Conservation (phyloP, 1,140 invertebrate species). For the Fopius arisanus region DNA sequence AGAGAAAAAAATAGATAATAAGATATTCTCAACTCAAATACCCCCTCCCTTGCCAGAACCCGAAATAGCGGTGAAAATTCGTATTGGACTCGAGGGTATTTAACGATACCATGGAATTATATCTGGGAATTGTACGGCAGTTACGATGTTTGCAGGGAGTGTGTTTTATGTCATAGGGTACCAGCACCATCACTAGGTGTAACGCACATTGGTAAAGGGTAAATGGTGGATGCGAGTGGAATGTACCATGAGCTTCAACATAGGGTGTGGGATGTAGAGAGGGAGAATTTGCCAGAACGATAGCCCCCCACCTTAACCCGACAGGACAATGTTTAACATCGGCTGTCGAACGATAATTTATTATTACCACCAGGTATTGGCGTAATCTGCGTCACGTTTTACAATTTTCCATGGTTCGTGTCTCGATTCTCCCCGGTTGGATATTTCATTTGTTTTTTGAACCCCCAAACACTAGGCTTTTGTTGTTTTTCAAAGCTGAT, state of each 20-base stretch:
- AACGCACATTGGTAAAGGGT: not conserved
- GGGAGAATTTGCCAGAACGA: conserved; percentile 33
- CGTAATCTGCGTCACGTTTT: conserved; percentile 56
- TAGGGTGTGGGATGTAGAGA: not conserved
- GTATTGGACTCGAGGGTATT: conserved; percentile 10
- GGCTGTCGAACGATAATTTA: conserved; percentile 55
- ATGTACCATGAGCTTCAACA: not conserved
- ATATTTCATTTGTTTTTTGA: not conserved
- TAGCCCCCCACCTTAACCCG: conserved; percentile 3
- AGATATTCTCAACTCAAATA: too few species aligned
- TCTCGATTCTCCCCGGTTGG: conserved; percentile 3
- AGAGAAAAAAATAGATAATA: too few species aligned
- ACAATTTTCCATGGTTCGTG: conserved; percentile 45
- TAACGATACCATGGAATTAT: conserved; percentile 17
- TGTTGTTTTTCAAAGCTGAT: not conserved
- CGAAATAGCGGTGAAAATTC: conserved; percentile 15
- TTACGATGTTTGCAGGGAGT: conserved; percentile 38
- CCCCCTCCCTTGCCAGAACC: too few species aligned
- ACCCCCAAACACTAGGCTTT: not conserved
- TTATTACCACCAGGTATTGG: conserved; percentile 46
- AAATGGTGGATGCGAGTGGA: not conserved
- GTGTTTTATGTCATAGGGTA: conserved; percentile 34
- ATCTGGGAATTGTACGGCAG: conserved; percentile 25
- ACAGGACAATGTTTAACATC: conserved; percentile 47
- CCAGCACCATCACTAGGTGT: conserved; percentile 14